Percentiles rank a stretch among this genome's conserved stretches.
Conservation (phyloP, 2,113 vertebrate species). For the Aegotheles bennettii region DNA sequence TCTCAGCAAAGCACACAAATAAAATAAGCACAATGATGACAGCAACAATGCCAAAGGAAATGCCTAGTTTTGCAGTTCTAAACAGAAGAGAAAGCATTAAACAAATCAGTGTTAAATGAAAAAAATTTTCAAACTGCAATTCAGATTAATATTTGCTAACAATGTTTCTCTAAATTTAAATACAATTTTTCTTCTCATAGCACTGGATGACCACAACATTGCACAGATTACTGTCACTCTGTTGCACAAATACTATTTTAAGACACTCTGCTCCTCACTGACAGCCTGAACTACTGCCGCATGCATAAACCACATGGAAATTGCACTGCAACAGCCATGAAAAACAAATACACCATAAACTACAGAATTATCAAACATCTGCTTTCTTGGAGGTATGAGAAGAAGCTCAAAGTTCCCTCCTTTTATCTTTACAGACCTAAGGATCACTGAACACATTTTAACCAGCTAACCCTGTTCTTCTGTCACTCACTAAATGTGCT, state of each 20-base stretch:
- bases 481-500: not conserved
- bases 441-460: not conserved
- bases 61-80: constrained; percentile 75
- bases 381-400: not conserved
- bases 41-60: constrained; percentile 80
- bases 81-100: not conserved
- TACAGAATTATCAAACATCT: not conserved
- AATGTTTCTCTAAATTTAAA: not conserved
- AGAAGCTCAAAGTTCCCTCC: not conserved
- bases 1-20: constrained; percentile 82
- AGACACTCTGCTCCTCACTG: not conserved
- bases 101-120: not conserved
- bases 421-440: not conserved
- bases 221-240: not conserved
- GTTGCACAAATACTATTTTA: not conserved
- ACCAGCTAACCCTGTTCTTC: not conserved
- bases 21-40: constrained; percentile 79
- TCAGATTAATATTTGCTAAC: not conserved
- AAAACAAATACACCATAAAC: not conserved
- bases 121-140: not conserved
- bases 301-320: not conserved
- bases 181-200: not conserved
- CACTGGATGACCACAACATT: not conserved
- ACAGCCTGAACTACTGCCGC: not conserved
- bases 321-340: not conserved